Percentiles rank a stretch among this genome's conserved stretches.
Conservation (phyloP, 2,113 vertebrate genomes). For the Brevimyrus niger region DNA sequence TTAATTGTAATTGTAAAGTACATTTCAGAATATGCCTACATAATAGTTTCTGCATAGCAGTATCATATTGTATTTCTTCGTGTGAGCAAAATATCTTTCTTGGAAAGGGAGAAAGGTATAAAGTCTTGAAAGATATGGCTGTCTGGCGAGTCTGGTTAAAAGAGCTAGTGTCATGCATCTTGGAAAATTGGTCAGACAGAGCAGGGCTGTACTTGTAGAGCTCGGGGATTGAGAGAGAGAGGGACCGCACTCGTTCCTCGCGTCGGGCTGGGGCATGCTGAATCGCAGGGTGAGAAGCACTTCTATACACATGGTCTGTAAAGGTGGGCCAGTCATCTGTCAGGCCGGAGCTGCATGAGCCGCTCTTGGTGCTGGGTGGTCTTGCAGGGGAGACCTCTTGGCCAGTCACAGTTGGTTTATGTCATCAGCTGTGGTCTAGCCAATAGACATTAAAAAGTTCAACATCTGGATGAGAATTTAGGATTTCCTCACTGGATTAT, state of each 20-base stretch:
- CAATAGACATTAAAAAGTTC: slow-evolving; percentile 35
- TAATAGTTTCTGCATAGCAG: slow-evolving; percentile 57
- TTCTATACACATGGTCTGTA: slow-evolving; percentile 19
- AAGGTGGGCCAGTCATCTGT: slow-evolving; percentile 24
- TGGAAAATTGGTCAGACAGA: slow-evolving; percentile 19
- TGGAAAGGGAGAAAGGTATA: slow-evolving; percentile 1
- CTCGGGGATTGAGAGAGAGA: not conserved
- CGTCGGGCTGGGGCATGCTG: not conserved
- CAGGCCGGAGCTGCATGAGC: slow-evolving; percentile 26
- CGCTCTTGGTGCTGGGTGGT: slow-evolving; percentile 37
- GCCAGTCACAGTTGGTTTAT: slow-evolving; percentile 28
- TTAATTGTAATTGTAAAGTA: slow-evolving; percentile 72
- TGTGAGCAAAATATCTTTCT: slow-evolving; percentile 32
- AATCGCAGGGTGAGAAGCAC: slow-evolving; percentile 4
- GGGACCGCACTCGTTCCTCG: not conserved
- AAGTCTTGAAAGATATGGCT: slow-evolving; percentile 9
- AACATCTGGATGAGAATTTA: slow-evolving; percentile 41
- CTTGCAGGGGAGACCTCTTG: slow-evolving; percentile 41
- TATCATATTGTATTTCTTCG: slow-evolving; percentile 48
- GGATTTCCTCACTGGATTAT: slow-evolving; percentile 61
- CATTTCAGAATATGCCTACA: slow-evolving; percentile 69
- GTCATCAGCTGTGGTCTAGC: slow-evolving; percentile 37
- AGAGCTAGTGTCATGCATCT: slow-evolving; percentile 20
- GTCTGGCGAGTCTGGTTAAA: slow-evolving; percentile 15
- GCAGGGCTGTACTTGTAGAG: not conserved